Base-by-base conservation (phyloP, 2,888 invertebrate genomes). In the Sarcophaga subvicina region DNA sequence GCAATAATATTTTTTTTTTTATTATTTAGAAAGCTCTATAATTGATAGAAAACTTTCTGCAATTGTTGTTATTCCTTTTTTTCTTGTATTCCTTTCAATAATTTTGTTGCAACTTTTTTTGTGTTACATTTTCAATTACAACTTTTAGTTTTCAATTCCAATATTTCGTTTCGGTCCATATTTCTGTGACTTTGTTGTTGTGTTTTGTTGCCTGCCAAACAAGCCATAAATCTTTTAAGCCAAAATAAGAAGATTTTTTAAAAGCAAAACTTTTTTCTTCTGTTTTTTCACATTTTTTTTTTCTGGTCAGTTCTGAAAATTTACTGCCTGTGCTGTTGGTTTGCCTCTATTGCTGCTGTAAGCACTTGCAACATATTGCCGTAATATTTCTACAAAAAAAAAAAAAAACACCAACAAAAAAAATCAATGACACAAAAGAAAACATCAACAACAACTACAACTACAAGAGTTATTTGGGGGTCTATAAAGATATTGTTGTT, bases 361-460 rank as follows among this genome's bases (percentile, higher is more conserved):
- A 75, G 17, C 70, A 64, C 71, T 83, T 82, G 70, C 59, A 64
- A 76, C 81, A 76, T 22, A 82, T 82, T 76, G 70, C 64, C 25
- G 47, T 27, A 75, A 62, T 62, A 62, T 76, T 66, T 64, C 10
- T 25, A 25, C 8, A 49, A 63, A 45, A 60, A 45, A 72, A 11
- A 49, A 62, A 14, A 49, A 75, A 47, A 20, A 54, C n/a, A 69
- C 0, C 0, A 60, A 17, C 25, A 10, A 49, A 37, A 37, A 17
- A 8, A 81, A 37, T 12, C 0, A 71, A 70, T 62, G 11, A 75
- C 14, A 60, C 64, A 25, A 2, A 22, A 66, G 8, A 59, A 80
- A 62, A 62, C 27, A 37, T 6, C 37, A 37, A 37, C 37, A 37
- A 8, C 37, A 37, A 37, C 37, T 8, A 37, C 37, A 37, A 37